Base-by-base conservation (phyloP, 2,797 vertebrate genomes). In the Microctenopoma stevenorrisi region DNA sequence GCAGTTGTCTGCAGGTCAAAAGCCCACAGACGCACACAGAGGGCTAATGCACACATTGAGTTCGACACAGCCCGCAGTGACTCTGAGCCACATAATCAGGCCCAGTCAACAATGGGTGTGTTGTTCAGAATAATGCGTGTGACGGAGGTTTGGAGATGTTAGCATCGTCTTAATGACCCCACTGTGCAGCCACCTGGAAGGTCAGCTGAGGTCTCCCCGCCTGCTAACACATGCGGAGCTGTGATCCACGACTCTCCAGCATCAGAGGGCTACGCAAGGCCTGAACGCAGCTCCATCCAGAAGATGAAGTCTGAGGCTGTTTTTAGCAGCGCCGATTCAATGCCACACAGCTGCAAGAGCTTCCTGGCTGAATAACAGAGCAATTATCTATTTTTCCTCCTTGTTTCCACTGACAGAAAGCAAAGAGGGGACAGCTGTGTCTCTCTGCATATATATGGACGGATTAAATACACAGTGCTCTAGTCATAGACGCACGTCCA, bases 311-410 rank as follows among this genome's bases (percentile, higher is more conserved):
- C 48, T 4, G 44, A 51, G 64, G 70, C 64, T 37, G 64, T 42
- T 28, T 66, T 63, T 51, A 64, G 60, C 42, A n/a, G 48, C 12
- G 58, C 61, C 55, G 61, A 76, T 49, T 65, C 67, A 58, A 18
- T 64, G 68, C 56, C 72, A 60, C 74, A 77, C 89, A 91, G 92
- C 91, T 90, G 91, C 86, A 85, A 74, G 79, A 73, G 71, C 67
- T 84, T 79, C 88, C 77, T 72, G 72, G 35, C 59, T 35, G 54
- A 85, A 88, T 57, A 87, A 82, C 18, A 43, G 52, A 64, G 46
- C 70, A 74, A 61, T 84, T 78, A 79, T 86, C 79, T 75, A 38
- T 56, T 70, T 79, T 44, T 68, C 33, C 28, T 63, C 18, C 47
- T 25, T 72, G 50, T 84, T 79, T 82, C 82, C 76, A 58, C 71